These are phyloP conservation scores for Poeciliopsis turrubarensis DNA, from an alignment of 2,113 vertebrate species.

Conservation along the genomic window DNA sequence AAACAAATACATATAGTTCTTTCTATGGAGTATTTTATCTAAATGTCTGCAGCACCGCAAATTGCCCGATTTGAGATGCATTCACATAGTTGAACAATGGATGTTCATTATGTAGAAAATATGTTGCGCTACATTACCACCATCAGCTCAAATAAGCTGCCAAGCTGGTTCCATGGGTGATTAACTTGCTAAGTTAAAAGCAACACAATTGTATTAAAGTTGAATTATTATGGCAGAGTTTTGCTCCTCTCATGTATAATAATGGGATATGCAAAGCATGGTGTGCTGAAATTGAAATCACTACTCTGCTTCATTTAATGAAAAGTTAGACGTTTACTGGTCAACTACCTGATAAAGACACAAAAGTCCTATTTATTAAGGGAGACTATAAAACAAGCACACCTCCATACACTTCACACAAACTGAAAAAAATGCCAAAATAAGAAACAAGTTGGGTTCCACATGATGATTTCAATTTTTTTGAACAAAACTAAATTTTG, in stretches of 20 bases:
- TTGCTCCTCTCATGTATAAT: constrained; percentile 74
- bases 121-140: constrained; percentile 24
- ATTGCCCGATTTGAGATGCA: constrained; percentile 57
- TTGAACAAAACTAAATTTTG: constrained; percentile 44
- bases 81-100: constrained; percentile 46
- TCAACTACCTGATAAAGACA: constrained; percentile 28
- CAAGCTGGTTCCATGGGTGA: constrained; percentile 56
- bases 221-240: constrained; percentile 74
- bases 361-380: constrained; percentile 10
- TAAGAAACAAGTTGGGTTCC: constrained; percentile 32
- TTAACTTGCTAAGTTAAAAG: constrained; percentile 77
- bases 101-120: constrained; percentile 44
- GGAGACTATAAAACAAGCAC: neutral
- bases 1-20: neutral
- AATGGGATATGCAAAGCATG: constrained; percentile 73
- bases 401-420: neutral
- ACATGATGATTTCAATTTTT: constrained; percentile 27
- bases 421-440: constrained; percentile 8
- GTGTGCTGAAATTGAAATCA: constrained; percentile 70
- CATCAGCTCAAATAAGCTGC: constrained; percentile 21
- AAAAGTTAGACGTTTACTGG: constrained; percentile 52
- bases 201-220: constrained; percentile 65
- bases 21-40: neutral
- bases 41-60: constrained; percentile 40
- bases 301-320: constrained; percentile 62